phyloP scores from a whole-genome alignment of 2,888 invertebrate species.

The Belgica antarctica region DNA sequence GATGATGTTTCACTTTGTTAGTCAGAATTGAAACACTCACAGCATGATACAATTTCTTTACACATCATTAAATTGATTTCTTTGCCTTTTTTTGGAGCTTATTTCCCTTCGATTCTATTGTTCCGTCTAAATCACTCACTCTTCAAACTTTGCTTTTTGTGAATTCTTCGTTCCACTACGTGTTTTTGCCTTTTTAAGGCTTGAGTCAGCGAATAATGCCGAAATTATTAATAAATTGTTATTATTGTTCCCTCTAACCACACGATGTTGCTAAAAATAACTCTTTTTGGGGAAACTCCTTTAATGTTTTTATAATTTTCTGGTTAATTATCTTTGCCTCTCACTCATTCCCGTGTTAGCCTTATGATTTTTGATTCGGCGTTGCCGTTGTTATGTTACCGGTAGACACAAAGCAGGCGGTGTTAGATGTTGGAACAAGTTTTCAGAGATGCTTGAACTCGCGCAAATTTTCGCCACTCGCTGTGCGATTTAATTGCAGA shows the following conservation, averaged over 20 bases:
- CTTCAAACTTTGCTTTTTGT: not conserved
- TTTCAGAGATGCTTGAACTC: not conserved
- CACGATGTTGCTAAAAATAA: conserved; percentile 35
- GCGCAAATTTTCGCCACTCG: not conserved
- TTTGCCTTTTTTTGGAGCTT: not conserved
- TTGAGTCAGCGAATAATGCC: conserved; percentile 7
- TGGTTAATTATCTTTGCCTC: conserved; percentile 20
- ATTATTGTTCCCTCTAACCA: conserved; percentile 31
- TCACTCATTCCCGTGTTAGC: not conserved
- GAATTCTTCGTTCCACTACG: conserved; percentile 29
- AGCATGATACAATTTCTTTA: conserved; percentile 33
- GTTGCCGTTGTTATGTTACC: not conserved
- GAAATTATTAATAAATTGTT: conserved; percentile 25
- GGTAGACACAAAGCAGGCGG: not conserved
- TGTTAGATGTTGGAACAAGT: not conserved
- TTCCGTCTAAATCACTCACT: conserved; percentile 2
- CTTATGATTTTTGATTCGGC: not conserved
- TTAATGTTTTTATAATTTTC: conserved; percentile 34
- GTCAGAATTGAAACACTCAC: conserved; percentile 36
- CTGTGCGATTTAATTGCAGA: no score
- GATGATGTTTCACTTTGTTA: conserved; percentile 3
- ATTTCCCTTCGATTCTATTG: not conserved
- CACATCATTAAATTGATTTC: conserved; percentile 41
- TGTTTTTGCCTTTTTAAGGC: not conserved
- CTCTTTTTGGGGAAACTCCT: conserved; percentile 23